Conservation (phyloP, 1,140 invertebrate species). For the Temnothorax longispinosus region DNA sequence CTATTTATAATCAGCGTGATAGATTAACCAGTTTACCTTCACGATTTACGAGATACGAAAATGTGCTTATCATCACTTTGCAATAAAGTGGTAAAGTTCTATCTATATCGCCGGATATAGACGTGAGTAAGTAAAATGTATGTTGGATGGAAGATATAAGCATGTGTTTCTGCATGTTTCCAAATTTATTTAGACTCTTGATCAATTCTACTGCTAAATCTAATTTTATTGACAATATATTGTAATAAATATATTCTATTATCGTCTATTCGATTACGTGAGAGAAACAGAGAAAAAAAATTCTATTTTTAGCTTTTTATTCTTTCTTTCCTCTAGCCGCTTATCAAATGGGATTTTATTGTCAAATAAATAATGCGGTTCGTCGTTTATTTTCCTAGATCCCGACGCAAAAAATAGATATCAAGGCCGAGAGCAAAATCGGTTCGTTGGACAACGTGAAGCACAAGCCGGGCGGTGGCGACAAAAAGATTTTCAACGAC, state of each 20-base stretch:
- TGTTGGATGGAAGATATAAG: slow-evolving; percentile 30
- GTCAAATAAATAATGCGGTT: not conserved
- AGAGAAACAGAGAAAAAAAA: not conserved
- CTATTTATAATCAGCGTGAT: slow-evolving; percentile 44
- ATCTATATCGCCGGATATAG: slow-evolving; percentile 63
- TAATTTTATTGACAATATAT: not conserved
- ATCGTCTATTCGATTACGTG: not conserved
- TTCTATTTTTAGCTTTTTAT: slow-evolving; percentile 10
- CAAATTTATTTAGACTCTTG: slow-evolving; percentile 45
- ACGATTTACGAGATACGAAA: slow-evolving; percentile 51
- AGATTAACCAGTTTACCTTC: slow-evolving; percentile 12
- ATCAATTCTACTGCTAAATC: not conserved
- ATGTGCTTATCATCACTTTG: slow-evolving; percentile 45
- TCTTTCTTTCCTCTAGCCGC: not conserved
- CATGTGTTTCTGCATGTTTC: slow-evolving; percentile 70
- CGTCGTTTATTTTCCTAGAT: slow-evolving; percentile 88
- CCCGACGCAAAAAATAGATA: slow-evolving; percentile 94
- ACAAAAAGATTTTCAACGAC: slow-evolving; percentile 97
- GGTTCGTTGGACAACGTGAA: slow-evolving; percentile 97
- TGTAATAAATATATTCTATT: not conserved
- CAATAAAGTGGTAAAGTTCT: slow-evolving; percentile 50
- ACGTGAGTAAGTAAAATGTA: slow-evolving; percentile 57
- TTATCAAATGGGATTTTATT: not conserved
- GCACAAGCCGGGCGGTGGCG: slow-evolving; percentile 97
- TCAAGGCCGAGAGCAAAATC: slow-evolving; percentile 94